Evolutionary conservation across 1,140 invertebrate species (phyloP).

Genomic region (Hylyphantes graminicola): DNA sequence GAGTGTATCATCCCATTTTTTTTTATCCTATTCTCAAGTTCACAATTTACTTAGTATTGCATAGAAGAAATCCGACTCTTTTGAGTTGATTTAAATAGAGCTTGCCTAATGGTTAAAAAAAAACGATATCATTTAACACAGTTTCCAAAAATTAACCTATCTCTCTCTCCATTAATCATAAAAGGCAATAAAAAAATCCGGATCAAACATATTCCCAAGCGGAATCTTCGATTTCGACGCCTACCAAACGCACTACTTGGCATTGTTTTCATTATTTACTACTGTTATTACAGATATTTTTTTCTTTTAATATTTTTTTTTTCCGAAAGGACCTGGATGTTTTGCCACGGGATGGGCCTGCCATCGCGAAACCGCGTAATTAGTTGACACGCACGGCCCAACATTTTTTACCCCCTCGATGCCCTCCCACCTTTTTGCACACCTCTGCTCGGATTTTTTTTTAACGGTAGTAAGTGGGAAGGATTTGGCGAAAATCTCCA

Average conservation of each 20-base stretch:
- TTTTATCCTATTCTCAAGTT: too few species aligned
- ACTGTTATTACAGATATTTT: neutral
- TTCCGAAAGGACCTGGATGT: constrained; percentile 10
- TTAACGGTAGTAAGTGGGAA: neutral
- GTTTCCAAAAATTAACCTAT: neutral
- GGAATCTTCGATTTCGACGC: constrained; percentile 37
- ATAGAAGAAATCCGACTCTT: too few species aligned
- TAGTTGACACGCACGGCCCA: constrained; percentile 48
- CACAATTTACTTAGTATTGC: too few species aligned
- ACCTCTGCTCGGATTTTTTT: neutral
- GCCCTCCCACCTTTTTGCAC: neutral
- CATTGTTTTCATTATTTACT: neutral
- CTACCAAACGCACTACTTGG: neutral
- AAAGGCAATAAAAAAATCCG: neutral
- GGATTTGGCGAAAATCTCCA: too few species aligned
- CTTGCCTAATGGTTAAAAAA: too few species aligned
- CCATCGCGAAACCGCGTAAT: constrained; percentile 50
- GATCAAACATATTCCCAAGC: neutral
- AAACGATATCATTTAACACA: too few species aligned
- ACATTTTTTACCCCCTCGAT: constrained; percentile 1
- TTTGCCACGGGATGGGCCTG: constrained; percentile 47
- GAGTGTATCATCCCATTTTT: too few species aligned
- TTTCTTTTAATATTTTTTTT: neutral
- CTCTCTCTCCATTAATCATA: neutral
- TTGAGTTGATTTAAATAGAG: too few species aligned